Evolutionary conservation across 2,113 vertebrate species (phyloP), one percentile per base, ranked within the genome.

Genomic region (Tapirus terrestris): DNA sequence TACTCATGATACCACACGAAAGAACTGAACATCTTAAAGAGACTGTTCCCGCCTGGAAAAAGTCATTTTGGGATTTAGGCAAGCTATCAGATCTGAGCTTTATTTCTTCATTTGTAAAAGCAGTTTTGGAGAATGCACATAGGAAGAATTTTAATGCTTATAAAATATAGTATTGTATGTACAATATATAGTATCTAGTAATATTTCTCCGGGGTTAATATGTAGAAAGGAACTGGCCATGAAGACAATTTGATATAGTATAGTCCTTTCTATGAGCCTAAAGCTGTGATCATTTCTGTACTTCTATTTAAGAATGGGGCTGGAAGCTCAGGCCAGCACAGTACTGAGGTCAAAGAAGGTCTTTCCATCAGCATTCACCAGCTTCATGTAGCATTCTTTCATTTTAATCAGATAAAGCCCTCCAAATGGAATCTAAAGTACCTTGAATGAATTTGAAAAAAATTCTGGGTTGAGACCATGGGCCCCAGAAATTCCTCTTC

Each of bases 101-200:
- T 76, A 82, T 89, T 96, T 77, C 10, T 63, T 94, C 36, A 80
- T 31, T 53, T 85, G 60, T 94, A 86, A 92, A 89, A 90, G 45
- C 18, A 92, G 79, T 81, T 92, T 65, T 36, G 27, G 33, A 31
- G 16, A 85, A 95, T 33, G 61, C 20, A 73, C 39, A 75, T 2
- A 75, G 21, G 63, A 80, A n/a, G 43, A 86, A 86, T 65, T 93
- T 75, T 58, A 72, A 70, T 83, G n/a, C 56, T 81, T 85, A 61
- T 21, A 65, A 88, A 84, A 72, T 48, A 79, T 2, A 68, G 48
- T 61, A 20, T 39, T 68, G 58, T 7, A 63, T 61, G 20, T 92
- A 91, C 45, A 85, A 33, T 65, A 31, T 43, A 63, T 43, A 68
- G 45, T 82, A 94, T 53, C 17, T n/a, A 72, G 33, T 81, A 84